Conservation (phyloP, 1,140 invertebrate species). For the Adoxophyes honmai region DNA sequence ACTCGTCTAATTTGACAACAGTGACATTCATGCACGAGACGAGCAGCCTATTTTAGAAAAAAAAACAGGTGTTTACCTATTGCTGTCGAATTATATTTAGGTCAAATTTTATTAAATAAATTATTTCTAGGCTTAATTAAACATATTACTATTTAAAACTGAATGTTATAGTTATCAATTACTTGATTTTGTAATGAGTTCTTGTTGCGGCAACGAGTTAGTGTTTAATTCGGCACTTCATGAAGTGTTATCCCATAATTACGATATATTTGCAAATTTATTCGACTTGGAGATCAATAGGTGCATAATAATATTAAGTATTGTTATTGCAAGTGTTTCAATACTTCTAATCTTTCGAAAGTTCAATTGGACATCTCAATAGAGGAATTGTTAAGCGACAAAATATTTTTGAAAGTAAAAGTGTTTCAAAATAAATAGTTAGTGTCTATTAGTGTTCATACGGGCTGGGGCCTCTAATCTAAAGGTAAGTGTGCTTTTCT, state of each 20-base stretch:
- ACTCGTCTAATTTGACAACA: not conserved
- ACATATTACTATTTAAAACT: not conserved
- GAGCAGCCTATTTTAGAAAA: not conserved
- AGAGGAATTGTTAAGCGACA: constrained; percentile 21
- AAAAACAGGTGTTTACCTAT: not conserved
- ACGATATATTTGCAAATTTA: constrained; percentile 52
- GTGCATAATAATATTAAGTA: constrained; percentile 34
- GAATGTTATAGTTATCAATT: not conserved
- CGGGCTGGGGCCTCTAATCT: not conserved
- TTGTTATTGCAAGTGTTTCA: constrained; percentile 32
- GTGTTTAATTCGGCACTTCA: constrained; percentile 53
- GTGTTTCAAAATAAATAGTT: not conserved
- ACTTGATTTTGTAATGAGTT: constrained; percentile 59
- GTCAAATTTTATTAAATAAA: constrained; percentile 39
- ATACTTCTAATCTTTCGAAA: constrained; percentile 30
- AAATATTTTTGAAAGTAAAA: constrained; percentile 50
- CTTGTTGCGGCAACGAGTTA: constrained; percentile 67
- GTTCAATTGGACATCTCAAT: constrained; percentile 26
- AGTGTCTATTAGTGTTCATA: not conserved
- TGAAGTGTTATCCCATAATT: constrained; percentile 56
- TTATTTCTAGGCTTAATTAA: constrained; percentile 21
- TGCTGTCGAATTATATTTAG: constrained; percentile 23
- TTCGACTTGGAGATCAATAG: constrained; percentile 36
- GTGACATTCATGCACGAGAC: not conserved
- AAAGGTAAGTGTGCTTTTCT: not conserved